Evolutionary conservation across 1,140 invertebrate species (phyloP), one percentile per base, ranked within the genome.

Genomic region (Scylla paramamosain): DNA sequence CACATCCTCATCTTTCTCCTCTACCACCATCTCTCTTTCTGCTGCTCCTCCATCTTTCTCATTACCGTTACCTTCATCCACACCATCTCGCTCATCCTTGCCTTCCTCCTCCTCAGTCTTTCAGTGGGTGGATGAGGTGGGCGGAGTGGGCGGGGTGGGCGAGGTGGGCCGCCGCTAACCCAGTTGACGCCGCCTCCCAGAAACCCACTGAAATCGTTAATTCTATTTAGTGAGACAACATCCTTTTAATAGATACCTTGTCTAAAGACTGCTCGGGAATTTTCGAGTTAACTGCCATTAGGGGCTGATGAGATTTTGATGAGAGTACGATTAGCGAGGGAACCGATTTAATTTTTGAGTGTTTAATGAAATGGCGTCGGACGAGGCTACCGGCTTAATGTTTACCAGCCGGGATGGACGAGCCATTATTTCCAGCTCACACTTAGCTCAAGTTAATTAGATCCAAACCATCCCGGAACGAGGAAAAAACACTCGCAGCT

Each of bases 251-350:
- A 93, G 93, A 46, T 93, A 88, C 84, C 29, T 88, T 93, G 93
- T 93, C 52, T 93, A 93, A 88, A 87, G 93, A 93, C n/a, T 88
- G n/a, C 31, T 29, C 83, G 82, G 77, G 83, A 93, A 88, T 93
- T 93, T 88, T 88, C 93, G 86, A 88, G 83, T 88, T 48, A 88
- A 67, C 83, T 93, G 83, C 83, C 93, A 93, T 93, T 93, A 93
- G 28, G 45, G 83, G 10, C 46, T 88, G 93, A 93, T 93, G 93
- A 88, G 93, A 29, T 52, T 93, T 93, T 86, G 93, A 93, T 93
- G 93, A 88, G 83, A 48, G 39, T 28, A 86, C 46, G 46, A 93
- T 93, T 93, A 93, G 93, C 93, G 45, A 77, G 84, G 45, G 12
- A n/a, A 28, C 93, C 25, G 86, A 31, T n/a, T 48, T 29, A 48